phyloP scores from a whole-genome alignment of 2,797 vertebrate genomes.

The Coregonus sp. region DNA sequence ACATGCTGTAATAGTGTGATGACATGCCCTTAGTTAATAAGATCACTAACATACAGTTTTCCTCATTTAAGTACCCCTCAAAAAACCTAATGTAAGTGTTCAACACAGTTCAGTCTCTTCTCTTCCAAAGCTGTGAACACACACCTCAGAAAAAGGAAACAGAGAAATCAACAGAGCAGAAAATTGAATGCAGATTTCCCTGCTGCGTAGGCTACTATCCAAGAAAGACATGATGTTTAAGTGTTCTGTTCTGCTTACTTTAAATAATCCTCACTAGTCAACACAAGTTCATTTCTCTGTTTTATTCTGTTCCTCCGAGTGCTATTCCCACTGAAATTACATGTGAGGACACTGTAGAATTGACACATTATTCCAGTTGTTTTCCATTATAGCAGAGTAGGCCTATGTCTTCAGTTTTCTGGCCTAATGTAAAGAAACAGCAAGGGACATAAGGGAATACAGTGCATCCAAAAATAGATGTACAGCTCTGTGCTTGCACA shows the following conservation, averaged over 20 bases:
- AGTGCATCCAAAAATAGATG: background rate
- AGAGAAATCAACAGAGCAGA: constrained; percentile 49
- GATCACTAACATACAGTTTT: no score
- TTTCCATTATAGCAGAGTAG: background rate
- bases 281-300: constrained; percentile 21
- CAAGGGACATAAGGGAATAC: background rate
- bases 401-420: background rate
- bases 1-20: background rate
- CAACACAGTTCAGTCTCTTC: constrained; percentile 34
- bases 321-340: constrained; percentile 30
- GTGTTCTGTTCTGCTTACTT: constrained; percentile 30
- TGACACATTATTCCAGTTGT: constrained; percentile 5
- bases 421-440: background rate
- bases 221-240: constrained; percentile 41
- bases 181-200: constrained; percentile 60
- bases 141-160: constrained; percentile 43
- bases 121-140: constrained; percentile 29
- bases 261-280: constrained; percentile 28
- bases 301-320: constrained; percentile 7
- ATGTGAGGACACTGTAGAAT: background rate
- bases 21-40: constrained; percentile 7
- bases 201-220: constrained; percentile 39
- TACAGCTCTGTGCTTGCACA: background rate
- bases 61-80: background rate
- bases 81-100: constrained; percentile 27